Conservation (phyloP, 2,888 invertebrate genomes). For the Steinernema hermaphroditum region DNA sequence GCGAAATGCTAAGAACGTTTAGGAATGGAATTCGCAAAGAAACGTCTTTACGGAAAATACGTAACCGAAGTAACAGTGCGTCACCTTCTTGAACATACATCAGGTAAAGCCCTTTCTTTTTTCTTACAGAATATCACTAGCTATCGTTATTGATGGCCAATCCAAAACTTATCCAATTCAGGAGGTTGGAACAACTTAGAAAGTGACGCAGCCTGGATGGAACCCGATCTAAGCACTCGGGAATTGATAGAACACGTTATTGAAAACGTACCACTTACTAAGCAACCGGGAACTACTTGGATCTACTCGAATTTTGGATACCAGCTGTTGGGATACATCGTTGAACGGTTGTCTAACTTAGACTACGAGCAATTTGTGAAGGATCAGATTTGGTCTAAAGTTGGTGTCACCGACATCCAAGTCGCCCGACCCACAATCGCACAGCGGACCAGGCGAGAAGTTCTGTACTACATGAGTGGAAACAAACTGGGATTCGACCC, state of each 20-base stretch:
- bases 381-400: slow-evolving; percentile 58
- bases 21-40: slow-evolving; percentile 53
- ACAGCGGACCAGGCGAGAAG: slow-evolving; percentile 62
- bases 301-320: slow-evolving; percentile 66
- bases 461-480: slow-evolving; percentile 64
- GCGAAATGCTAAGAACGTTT: too few species aligned
- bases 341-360: slow-evolving; percentile 56
- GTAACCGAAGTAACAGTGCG: slow-evolving; percentile 62
- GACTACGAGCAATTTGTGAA: slow-evolving; percentile 63
- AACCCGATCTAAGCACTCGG: slow-evolving; percentile 54
- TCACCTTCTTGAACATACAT: slow-evolving; percentile 62
- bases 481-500: slow-evolving; percentile 62
- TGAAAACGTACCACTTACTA: slow-evolving; percentile 52
- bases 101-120: slow-evolving; percentile 53
- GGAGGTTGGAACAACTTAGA: slow-evolving; percentile 63
- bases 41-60: slow-evolving; percentile 55
- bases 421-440: slow-evolving; percentile 60
- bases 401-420: slow-evolving; percentile 63
- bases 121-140: slow-evolving; percentile 21
- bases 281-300: slow-evolving; percentile 58
- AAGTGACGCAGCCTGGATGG: slow-evolving; percentile 64
- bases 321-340: slow-evolving; percentile 60
- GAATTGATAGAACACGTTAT: slow-evolving; percentile 50
- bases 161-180: slow-evolving; percentile 33
- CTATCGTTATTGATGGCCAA: neutral